Evolutionary conservation across 2,113 vertebrate genomes (phyloP).

Genomic region (Percopsis transmontana): DNA sequence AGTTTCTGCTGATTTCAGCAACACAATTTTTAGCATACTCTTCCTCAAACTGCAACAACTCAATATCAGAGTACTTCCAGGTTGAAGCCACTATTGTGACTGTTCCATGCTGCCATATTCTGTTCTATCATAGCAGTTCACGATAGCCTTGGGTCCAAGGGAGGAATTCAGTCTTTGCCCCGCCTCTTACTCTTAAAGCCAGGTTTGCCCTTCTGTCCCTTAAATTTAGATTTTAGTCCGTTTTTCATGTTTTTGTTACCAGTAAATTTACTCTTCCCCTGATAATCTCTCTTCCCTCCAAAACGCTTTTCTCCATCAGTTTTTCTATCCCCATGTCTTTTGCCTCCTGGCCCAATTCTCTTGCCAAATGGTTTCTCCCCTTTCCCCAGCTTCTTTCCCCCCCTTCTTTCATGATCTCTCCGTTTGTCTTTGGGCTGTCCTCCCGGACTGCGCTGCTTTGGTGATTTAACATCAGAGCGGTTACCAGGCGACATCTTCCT

Average conservation of each 20-base stretch:
- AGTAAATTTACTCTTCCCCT: slow-evolving; percentile 33
- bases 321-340: slow-evolving; percentile 54
- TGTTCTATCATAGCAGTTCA: slow-evolving; percentile 9
- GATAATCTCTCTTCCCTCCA: slow-evolving; percentile 56
- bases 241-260: slow-evolving; percentile 42
- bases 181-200: slow-evolving; percentile 66
- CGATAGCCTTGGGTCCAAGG: slow-evolving; percentile 13
- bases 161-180: slow-evolving; percentile 60
- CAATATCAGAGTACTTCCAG: not conserved
- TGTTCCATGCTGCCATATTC: slow-evolving; percentile 28
- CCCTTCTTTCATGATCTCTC: slow-evolving; percentile 12
- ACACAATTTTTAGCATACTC: not conserved
- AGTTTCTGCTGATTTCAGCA: slow-evolving; percentile 28
- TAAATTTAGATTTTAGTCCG: slow-evolving; percentile 53
- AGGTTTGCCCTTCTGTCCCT: slow-evolving; percentile 56
- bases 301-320: slow-evolving; percentile 44
- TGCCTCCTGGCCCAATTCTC: slow-evolving; percentile 41
- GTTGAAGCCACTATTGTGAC: not conserved
- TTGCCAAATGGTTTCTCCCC: slow-evolving; percentile 49
- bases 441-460: slow-evolving; percentile 20
- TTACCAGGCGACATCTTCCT: slow-evolving; percentile 38
- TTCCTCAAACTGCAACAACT: not conserved
- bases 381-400: slow-evolving; percentile 45
- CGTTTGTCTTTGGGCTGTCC: slow-evolving; percentile 17
- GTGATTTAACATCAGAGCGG: slow-evolving; percentile 22